Evolutionary conservation across 1,140 invertebrate genomes (phyloP), one percentile per base, ranked within the genome.

Genomic region (Calephelis nemesis): DNA sequence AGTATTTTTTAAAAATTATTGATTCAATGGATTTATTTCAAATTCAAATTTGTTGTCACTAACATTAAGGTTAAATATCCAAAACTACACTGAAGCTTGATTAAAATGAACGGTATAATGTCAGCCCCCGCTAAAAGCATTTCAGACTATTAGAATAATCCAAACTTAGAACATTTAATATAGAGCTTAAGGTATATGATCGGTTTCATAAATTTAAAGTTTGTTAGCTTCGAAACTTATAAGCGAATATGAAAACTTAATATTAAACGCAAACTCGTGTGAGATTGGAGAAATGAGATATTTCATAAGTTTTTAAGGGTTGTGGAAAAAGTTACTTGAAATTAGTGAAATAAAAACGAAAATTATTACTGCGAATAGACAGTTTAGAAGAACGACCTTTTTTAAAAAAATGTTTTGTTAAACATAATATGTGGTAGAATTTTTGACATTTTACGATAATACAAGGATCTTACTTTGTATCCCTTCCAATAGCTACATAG

Each of bases 191-290:
- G 60, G 42, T 45, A 19, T 47, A 63, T 45, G 54, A 68, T 54
- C 68, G 54, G 66, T 65, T 65, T 68, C 65, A 68, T 67, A 63
- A 68, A 72, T 68, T 72, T 72, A 45, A 68, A 68, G 63, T 54
- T 65, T 70, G 47, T 65, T 65, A 48, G 63, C 54, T 68, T 65
- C n/a, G 47, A 39, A 58, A 58, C 4, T 58, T 39, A 58, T 30
- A 30, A 58, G 11, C 52, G 52, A 7, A 58, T 58, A 58, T 58
- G 10, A 39, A 58, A 58, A 58, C 52, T 58, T 58, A 39, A 30
- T 12, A 58, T 58, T 39, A 39, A 58, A 58, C 19, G 19, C 15
- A 58, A 9, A 58, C 11, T 58, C 30, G 30, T 58, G 30, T 58
- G 11, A 58, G 52, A 39, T 58, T 39, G 10, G 19, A 58, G 19